Conservation (phyloP, 2,113 vertebrate species). For the Amphilophus citrinellus region DNA sequence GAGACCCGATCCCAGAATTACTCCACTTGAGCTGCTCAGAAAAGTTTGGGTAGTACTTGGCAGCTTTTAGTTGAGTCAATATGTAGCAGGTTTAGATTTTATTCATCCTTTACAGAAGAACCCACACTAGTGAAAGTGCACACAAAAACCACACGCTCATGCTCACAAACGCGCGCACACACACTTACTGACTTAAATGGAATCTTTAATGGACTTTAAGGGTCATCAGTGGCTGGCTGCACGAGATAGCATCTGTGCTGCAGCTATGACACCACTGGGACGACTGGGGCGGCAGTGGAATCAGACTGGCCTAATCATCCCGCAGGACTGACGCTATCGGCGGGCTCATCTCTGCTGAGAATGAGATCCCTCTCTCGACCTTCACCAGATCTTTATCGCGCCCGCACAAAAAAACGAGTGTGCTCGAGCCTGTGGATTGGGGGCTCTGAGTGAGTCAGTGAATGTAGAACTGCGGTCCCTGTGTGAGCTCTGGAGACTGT, state of each 20-base stretch:
- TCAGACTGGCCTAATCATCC: constrained; percentile 72
- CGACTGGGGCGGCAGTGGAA: constrained; percentile 55
- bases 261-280: constrained; percentile 77
- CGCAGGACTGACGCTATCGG: constrained; percentile 73
- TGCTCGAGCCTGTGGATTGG: constrained; percentile 26
- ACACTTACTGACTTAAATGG: constrained; percentile 57
- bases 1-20: constrained; percentile 31
- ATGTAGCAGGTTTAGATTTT: constrained; percentile 26
- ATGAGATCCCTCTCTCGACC: constrained; percentile 80
- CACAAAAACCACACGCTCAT: neutral
- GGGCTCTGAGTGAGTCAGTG: constrained; percentile 9
- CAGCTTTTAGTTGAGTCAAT: constrained; percentile 35
- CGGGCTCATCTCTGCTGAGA: constrained; percentile 73
- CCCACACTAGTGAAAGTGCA: neutral
- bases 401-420: constrained; percentile 45
- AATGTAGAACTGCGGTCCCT: constrained; percentile 1
- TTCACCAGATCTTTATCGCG: constrained; percentile 78
- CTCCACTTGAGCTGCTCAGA: constrained; percentile 40
- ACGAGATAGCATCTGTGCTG: constrained; percentile 73
- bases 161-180: neutral
- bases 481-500: constrained; percentile 22
- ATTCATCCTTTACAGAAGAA: constrained; percentile 13
- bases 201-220: constrained; percentile 73
- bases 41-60: constrained; percentile 28
- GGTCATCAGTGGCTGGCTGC: constrained; percentile 67